phyloP scores from a whole-genome alignment of 2,113 vertebrate genomes.

The Columba livia region DNA sequence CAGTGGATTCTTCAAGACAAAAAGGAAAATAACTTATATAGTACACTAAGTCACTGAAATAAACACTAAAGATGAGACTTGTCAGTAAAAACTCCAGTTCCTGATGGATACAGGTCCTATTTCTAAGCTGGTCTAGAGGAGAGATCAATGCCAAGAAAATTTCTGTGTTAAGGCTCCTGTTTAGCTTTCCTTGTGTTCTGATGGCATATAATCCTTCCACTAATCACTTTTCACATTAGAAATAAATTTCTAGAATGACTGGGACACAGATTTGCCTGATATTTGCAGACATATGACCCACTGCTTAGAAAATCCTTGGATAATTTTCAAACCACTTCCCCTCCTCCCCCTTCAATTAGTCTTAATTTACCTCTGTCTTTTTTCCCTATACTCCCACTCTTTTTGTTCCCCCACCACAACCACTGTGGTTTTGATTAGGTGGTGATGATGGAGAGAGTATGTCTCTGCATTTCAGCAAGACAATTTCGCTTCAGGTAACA shows the following conservation, averaged over 20 bases:
- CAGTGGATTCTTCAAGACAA: background rate
- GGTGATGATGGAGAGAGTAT: background rate
- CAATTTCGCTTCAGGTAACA: slow-evolving; percentile 62
- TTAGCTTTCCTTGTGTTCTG: background rate
- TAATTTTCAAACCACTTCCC: background rate
- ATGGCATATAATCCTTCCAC: background rate
- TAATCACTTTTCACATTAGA: background rate
- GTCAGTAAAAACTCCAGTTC: background rate
- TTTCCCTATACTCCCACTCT: background rate
- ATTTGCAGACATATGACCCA: background rate
- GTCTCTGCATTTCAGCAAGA: slow-evolving; percentile 40
- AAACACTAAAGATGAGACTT: background rate
- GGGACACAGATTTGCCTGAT: background rate
- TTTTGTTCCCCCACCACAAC: background rate
- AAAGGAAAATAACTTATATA: background rate
- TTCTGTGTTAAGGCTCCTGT: background rate
- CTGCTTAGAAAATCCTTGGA: background rate
- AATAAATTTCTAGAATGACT: background rate
- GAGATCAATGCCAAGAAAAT: background rate
- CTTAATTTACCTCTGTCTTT: slow-evolving; percentile 2
- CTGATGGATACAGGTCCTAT: background rate
- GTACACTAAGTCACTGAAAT: background rate
- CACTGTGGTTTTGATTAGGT: slow-evolving; percentile 25
- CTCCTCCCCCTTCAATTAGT: background rate
- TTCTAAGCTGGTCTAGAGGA: background rate